These are phyloP conservation scores for Thymelicus acteon DNA, from an alignment of 2,888 invertebrate species.

Conservation along the genomic window DNA sequence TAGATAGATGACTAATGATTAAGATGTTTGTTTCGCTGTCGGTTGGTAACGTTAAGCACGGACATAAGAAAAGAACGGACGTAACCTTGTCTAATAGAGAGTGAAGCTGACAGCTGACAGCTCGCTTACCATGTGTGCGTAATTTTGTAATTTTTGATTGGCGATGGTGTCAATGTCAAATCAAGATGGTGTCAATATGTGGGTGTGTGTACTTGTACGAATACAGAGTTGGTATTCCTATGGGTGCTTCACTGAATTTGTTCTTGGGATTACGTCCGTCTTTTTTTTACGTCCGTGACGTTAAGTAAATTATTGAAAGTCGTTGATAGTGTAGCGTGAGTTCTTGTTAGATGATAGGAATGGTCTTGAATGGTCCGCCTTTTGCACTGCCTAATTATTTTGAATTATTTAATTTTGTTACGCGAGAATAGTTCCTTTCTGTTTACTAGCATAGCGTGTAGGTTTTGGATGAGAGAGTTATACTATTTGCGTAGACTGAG, in stretches of 20 bases:
- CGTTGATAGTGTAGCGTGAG: conserved; percentile 30
- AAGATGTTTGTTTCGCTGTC: conserved; percentile 17
- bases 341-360: conserved; percentile 27
- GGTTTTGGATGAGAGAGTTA: conserved; percentile 13
- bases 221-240: too few species aligned
- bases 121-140: too few species aligned
- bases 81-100: too few species aligned
- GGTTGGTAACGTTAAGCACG: conserved; percentile 6
- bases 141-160: too few species aligned
- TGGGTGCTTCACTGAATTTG: too few species aligned
- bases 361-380: conserved; percentile 36
- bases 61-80: too few species aligned
- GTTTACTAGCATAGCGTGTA: conserved; percentile 23
- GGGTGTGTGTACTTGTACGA: too few species aligned
- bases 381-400: conserved; percentile 33
- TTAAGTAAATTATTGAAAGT: conserved; percentile 36
- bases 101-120: too few species aligned
- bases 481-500: not conserved
- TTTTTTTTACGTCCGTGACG: too few species aligned
- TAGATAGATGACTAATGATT: conserved; percentile 20
- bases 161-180: too few species aligned
- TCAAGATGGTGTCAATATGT: too few species aligned
- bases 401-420: conserved; percentile 29
- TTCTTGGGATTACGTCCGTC: too few species aligned
- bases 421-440: conserved; percentile 26